Conservation (phyloP, 2,113 vertebrate species). For the Tricholaema leucomelas region DNA sequence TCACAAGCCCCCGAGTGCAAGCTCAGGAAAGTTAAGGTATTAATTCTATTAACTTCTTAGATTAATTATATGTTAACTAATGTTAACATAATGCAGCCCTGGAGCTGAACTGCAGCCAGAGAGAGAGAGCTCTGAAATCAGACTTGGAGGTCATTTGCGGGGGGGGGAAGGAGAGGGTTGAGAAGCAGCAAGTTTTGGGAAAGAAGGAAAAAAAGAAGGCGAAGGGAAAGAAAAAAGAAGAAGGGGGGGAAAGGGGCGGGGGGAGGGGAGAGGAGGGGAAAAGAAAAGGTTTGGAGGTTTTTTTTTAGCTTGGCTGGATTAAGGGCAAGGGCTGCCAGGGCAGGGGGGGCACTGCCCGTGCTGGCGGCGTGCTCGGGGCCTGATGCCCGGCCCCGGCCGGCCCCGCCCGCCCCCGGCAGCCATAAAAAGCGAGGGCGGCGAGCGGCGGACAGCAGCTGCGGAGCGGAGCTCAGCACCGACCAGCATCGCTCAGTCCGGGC, state of each 20-base stretch:
- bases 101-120: not conserved
- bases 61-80: not conserved
- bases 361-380: not conserved
- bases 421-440: conserved; percentile 2
- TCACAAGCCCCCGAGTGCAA: not conserved
- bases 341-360: not conserved
- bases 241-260: no score
- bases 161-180: no score
- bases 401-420: not conserved
- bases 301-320: not conserved
- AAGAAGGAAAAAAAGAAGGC: not conserved
- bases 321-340: not conserved
- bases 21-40: not conserved
- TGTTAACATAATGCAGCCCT: not conserved
- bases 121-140: not conserved
- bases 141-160: not conserved
- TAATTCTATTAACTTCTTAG: not conserved
- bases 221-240: no score
- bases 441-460: not conserved
- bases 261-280: no score
- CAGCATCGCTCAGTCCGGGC: not conserved
- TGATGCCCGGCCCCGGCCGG: not conserved
- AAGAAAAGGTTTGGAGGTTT: not conserved
- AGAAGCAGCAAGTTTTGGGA: not conserved
- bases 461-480: not conserved